phyloP scores from a whole-genome alignment of 2,113 vertebrate genomes.

The Myiagra hebetior region DNA sequence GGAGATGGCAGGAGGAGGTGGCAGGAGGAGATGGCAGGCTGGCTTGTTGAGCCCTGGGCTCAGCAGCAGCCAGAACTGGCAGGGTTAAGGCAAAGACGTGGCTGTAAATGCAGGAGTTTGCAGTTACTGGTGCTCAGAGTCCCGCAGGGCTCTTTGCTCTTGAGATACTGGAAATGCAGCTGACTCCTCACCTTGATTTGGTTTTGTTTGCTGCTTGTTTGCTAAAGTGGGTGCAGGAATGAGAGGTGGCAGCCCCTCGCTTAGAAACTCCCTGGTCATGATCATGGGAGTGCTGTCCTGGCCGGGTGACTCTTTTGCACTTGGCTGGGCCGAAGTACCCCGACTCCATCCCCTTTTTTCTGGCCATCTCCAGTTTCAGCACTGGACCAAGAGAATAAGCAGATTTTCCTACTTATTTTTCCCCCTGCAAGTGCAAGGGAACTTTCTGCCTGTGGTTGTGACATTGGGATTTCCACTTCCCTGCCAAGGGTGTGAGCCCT shows the following conservation, averaged over 20 bases:
- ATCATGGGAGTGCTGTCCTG: background rate
- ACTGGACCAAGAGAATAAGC: background rate
- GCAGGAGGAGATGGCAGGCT: background rate
- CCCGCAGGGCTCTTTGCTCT: background rate
- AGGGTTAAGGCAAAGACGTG: background rate
- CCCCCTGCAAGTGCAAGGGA: rapidly evolving
- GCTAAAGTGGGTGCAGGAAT: background rate
- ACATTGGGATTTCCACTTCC: background rate
- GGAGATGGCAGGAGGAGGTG: background rate
- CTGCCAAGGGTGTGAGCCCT: rapidly evolving
- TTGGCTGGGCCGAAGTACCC: background rate
- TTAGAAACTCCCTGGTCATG: background rate
- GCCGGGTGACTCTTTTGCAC: background rate
- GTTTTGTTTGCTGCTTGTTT: background rate
- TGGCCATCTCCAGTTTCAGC: background rate
- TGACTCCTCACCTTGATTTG: background rate
- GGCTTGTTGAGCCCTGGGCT: rapidly evolving
- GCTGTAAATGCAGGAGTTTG: background rate
- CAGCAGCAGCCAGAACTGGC: background rate
- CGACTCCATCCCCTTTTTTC: background rate
- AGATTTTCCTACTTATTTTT: background rate
- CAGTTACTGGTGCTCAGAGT: background rate
- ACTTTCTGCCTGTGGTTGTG: background rate
- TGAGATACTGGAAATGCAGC: background rate
- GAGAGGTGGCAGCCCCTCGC: rapidly evolving